Percentiles rank a stretch among this genome's conserved stretches.
phyloP scores from a whole-genome alignment of 2,113 vertebrate genomes.

The Benitochromis conjunctus region DNA sequence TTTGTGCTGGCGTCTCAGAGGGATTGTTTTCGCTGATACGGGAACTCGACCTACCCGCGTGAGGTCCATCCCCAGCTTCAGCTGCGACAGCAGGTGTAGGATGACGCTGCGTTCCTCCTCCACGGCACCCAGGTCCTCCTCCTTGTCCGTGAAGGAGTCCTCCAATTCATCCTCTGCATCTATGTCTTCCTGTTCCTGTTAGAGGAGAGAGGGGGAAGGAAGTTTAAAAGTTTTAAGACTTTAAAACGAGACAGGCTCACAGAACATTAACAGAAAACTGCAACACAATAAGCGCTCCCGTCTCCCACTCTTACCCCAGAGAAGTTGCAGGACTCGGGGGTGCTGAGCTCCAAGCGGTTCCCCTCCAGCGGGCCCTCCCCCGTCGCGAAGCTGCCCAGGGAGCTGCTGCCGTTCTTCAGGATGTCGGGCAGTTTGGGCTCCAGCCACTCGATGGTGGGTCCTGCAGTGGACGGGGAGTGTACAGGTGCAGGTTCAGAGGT shows the following conservation, averaged over 20 bases:
- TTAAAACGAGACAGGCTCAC: not conserved
- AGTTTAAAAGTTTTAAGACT: not conserved
- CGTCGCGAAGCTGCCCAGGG: constrained; percentile 75
- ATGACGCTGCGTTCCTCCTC: constrained; percentile 97
- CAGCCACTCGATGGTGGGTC: constrained; percentile 91
- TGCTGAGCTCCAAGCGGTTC: constrained; percentile 74
- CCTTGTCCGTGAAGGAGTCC: constrained; percentile 81
- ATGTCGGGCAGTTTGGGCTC: constrained; percentile 91
- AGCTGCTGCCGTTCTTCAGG: constrained; percentile 87
- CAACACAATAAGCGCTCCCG: not conserved
- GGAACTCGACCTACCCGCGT: constrained; percentile 84
- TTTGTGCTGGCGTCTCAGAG: not conserved
- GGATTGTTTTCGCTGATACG: not conserved
- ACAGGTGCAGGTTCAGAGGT: constrained; percentile 78
- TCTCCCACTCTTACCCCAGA: constrained; percentile 80
- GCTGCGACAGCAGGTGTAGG: constrained; percentile 95
- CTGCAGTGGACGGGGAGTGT: constrained; percentile 72
- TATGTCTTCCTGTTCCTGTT: constrained; percentile 89
- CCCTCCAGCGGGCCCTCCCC: constrained; percentile 76
- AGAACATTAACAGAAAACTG: not conserved
- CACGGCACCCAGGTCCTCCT: constrained; percentile 89
- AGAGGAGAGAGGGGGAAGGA: not conserved
- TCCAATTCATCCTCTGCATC: constrained; percentile 86
- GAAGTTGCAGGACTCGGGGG: constrained; percentile 78
- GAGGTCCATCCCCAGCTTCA: constrained; percentile 98